Evolutionary conservation across 1,140 invertebrate genomes (phyloP).

Genomic region (Orchestia grillus): DNA sequence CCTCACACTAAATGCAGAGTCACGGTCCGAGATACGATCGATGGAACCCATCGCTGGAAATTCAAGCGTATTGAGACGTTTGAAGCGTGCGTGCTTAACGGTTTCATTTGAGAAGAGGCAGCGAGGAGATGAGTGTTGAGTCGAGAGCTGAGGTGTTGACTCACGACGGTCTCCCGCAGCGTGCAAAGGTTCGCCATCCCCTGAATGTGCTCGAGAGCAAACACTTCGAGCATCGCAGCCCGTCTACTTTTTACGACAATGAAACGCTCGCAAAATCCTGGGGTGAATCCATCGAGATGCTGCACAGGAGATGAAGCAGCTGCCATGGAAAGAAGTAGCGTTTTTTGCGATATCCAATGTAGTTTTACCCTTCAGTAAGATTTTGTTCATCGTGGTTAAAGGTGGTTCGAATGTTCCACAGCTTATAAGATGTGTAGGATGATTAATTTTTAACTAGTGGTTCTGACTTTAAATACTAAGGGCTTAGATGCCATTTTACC

Average conservation of each 20-base stretch:
- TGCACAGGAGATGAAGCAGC: not conserved
- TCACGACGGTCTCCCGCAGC: not conserved
- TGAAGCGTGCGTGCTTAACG: conserved; percentile 23
- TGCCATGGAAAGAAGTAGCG: not conserved
- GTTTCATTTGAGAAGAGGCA: not conserved
- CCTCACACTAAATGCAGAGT: not conserved
- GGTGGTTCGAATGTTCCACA: not conserved
- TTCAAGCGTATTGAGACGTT: conserved; percentile 24
- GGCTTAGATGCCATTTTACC: not conserved
- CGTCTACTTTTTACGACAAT: not conserved
- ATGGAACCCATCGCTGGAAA: not conserved
- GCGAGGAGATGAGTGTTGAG: not conserved
- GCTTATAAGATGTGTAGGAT: not conserved
- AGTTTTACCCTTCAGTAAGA: not conserved
- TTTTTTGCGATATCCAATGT: not conserved
- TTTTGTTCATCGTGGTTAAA: not conserved
- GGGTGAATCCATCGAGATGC: not conserved
- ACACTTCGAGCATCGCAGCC: not conserved
- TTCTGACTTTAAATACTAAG: not conserved
- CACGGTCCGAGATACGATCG: not conserved
- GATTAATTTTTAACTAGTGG: not conserved
- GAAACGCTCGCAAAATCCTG: not conserved
- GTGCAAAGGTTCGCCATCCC: not conserved
- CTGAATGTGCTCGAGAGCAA: not conserved
- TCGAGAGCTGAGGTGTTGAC: not conserved